phyloP scores from a whole-genome alignment of 2,888 invertebrate species.

The Spicauda simplicius region DNA sequence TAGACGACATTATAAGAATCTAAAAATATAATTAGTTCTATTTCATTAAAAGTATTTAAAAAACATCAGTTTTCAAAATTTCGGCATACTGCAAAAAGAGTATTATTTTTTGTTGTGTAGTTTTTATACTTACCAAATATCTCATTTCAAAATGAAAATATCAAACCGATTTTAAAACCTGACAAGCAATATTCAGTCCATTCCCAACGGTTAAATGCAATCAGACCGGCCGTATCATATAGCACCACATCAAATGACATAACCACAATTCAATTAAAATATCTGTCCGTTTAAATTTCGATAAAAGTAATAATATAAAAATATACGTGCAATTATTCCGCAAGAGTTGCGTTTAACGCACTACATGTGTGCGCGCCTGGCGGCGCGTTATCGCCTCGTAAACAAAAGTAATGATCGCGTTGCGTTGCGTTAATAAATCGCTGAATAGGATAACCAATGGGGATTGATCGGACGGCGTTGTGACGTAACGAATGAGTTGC shows the following conservation, averaged over 20 bases:
- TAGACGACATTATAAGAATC: too few species aligned
- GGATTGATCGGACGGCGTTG: conserved; percentile 27
- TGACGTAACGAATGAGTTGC: background rate
- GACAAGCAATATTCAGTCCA: background rate
- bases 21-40: too few species aligned
- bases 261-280: conserved; percentile 24
- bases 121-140: too few species aligned
- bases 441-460: conserved; percentile 45
- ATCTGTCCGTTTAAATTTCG: conserved; percentile 15
- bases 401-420: conserved; percentile 60
- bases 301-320: conserved; percentile 16
- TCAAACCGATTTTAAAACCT: background rate
- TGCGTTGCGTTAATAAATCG: conserved; percentile 44
- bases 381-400: conserved; percentile 60
- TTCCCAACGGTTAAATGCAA: too few species aligned
- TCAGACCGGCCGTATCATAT: background rate
- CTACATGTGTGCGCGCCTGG: background rate
- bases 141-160: background rate
- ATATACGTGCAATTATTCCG: conserved; percentile 16
- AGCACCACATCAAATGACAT: conserved; percentile 8
- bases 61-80: too few species aligned
- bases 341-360: conserved; percentile 11
- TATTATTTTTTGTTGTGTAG: too few species aligned
- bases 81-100: too few species aligned
- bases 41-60: too few species aligned